Evolutionary conservation across 2,113 vertebrate genomes (phyloP).

Genomic region (Poeciliopsis prolifica): DNA sequence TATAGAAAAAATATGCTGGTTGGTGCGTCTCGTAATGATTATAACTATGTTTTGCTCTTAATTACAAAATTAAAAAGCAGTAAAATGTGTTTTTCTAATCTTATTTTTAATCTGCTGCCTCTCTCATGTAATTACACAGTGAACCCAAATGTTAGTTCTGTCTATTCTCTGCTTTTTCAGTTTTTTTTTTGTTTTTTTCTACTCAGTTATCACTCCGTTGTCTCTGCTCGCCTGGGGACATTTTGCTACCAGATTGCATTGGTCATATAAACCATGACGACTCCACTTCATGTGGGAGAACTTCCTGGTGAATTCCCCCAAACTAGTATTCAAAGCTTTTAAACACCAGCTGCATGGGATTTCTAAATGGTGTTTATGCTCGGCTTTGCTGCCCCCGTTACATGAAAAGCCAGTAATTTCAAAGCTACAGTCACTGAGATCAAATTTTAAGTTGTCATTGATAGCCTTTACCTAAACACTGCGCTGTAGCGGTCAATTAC

Average conservation of each 20-base stretch:
- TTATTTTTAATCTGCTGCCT: no score
- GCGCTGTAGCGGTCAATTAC: neutral
- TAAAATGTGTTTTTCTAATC: no score
- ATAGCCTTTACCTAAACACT: neutral
- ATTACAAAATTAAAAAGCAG: no score
- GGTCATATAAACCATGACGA: slow-evolving; percentile 47
- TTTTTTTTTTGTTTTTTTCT: slow-evolving; percentile 18
- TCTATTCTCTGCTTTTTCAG: neutral
- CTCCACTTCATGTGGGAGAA: slow-evolving; percentile 53
- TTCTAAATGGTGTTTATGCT: slow-evolving; percentile 20
- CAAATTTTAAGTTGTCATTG: neutral
- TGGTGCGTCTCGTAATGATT: no score
- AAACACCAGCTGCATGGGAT: slow-evolving; percentile 40
- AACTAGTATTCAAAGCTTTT: slow-evolving; percentile 39
- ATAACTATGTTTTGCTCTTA: no score
- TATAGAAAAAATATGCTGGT: no score
- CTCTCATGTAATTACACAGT: neutral
- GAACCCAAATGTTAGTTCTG: slow-evolving; percentile 5
- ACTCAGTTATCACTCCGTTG: slow-evolving; percentile 9
- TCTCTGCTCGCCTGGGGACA: slow-evolving; percentile 13
- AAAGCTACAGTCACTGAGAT: neutral
- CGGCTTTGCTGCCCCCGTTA: neutral
- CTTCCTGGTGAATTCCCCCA: slow-evolving; percentile 53
- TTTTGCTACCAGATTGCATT: slow-evolving; percentile 36
- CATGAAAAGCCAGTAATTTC: neutral